Evolutionary conservation across 2,797 vertebrate species (phyloP).

Genomic region (Sciaenops ocellatus): DNA sequence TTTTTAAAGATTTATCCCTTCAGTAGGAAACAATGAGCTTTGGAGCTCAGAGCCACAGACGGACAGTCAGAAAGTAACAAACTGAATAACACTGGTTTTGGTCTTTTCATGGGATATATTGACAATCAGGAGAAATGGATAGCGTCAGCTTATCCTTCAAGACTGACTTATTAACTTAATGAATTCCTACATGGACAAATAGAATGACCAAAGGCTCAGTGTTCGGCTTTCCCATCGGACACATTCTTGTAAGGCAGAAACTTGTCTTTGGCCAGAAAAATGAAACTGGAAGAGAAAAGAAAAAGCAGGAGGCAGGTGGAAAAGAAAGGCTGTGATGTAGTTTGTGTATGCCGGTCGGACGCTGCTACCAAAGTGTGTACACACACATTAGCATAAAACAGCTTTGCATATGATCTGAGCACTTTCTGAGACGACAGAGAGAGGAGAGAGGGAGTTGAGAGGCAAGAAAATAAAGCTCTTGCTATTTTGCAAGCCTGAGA

Average conservation of each 20-base stretch:
- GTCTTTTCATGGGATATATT: neutral
- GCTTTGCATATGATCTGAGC: constrained; percentile 80
- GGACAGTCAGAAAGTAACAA: neutral
- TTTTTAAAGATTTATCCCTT: neutral
- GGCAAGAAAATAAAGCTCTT: constrained; percentile 66
- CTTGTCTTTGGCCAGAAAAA: constrained; percentile 27
- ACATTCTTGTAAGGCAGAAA: constrained; percentile 18
- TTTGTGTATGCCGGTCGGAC: constrained; percentile 64
- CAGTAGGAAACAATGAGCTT: neutral
- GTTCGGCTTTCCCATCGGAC: constrained; percentile 1
- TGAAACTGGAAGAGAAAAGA: constrained; percentile 41
- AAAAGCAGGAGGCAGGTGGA: constrained; percentile 54
- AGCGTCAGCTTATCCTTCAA: constrained; percentile 15
- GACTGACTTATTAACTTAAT: constrained; percentile 5
- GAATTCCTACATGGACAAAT: constrained; percentile 11
- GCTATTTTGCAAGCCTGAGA: constrained; percentile 64
- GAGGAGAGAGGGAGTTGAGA: constrained; percentile 53
- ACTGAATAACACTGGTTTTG: too few relatives aligned
- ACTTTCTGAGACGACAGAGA: constrained; percentile 65
- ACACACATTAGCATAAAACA: constrained; percentile 79
- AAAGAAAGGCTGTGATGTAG: constrained; percentile 70
- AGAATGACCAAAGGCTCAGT: constrained; percentile 15
- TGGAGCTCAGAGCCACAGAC: neutral
- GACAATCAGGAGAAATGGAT: neutral
- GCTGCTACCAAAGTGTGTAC: constrained; percentile 67